A percentile compares a stretch with the other conserved stretches of the same genome.
Evolutionary conservation across 2,113 vertebrate species (phyloP).

Genomic region (Etheostoma spectabile): DNA sequence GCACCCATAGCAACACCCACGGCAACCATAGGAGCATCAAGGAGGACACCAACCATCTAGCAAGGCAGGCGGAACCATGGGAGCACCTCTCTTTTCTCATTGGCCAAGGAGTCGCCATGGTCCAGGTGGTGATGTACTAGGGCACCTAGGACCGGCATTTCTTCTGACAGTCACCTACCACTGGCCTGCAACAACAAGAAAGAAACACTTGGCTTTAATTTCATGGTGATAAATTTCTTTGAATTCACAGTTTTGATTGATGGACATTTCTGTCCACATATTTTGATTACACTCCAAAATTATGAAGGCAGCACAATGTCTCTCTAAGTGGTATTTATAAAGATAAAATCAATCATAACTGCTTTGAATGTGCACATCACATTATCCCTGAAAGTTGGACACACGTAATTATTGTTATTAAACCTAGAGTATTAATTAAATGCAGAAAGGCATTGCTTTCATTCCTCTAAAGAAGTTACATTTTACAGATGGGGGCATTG

Average conservation of each 20-base stretch:
- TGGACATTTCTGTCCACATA: conserved; percentile 22
- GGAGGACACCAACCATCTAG: conserved; percentile 75
- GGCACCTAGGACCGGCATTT: conserved; percentile 94
- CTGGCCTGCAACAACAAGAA: conserved; percentile 82
- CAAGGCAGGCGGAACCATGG: conserved; percentile 83
- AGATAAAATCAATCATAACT: conserved; percentile 23
- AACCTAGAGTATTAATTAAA: conserved; percentile 4
- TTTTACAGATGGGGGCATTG: background rate
- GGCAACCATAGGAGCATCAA: conserved; percentile 81
- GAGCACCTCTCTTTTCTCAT: conserved; percentile 83
- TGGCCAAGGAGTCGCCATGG: conserved; percentile 95
- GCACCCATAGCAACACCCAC: conserved; percentile 83
- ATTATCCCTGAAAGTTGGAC: conserved; percentile 6
- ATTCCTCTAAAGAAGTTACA: background rate
- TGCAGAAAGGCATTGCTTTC: background rate
- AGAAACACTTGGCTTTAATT: conserved; percentile 18
- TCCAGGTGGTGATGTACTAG: conserved; percentile 88
- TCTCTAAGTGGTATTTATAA: conserved; percentile 21
- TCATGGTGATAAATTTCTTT: background rate
- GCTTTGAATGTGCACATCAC: conserved; percentile 11
- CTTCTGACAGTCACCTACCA: conserved; percentile 91
- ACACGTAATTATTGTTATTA: conserved; percentile 23
- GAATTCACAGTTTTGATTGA: conserved; percentile 7
- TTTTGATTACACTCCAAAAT: conserved; percentile 6
- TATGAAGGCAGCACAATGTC: background rate